These are phyloP conservation scores for Cyanoderma ruficeps DNA, from an alignment of 2,113 vertebrate genomes.

Conservation along the genomic window DNA sequence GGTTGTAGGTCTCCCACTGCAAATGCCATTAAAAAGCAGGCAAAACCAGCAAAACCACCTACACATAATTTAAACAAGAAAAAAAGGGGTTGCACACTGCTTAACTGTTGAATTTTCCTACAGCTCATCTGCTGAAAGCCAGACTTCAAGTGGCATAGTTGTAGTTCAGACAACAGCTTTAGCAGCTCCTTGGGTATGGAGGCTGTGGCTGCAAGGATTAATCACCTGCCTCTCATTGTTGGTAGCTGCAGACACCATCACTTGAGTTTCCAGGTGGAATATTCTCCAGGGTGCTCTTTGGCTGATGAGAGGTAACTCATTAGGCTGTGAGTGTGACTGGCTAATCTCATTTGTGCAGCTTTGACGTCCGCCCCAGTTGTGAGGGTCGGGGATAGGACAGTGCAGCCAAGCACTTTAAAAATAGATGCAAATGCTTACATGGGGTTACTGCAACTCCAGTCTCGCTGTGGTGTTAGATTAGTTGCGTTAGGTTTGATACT, in stretches of 20 bases:
- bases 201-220: background rate
- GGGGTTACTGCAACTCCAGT: background rate
- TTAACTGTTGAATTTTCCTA: background rate
- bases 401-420: background rate
- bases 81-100: background rate
- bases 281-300: background rate
- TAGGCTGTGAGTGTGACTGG: background rate
- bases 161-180: background rate
- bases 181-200: background rate
- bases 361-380: background rate
- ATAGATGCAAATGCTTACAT: fast-evolving
- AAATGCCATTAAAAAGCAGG: background rate
- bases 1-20: background rate
- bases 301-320: background rate
- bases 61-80: background rate
- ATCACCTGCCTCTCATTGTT: background rate
- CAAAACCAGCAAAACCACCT: background rate
- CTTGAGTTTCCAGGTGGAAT: background rate
- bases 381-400: background rate
- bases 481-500: background rate
- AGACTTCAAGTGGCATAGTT: background rate
- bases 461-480: background rate
- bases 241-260: background rate
- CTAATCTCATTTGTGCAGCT: background rate
- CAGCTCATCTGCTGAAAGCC: background rate